A percentile compares a stretch with the other conserved stretches of the same genome.
Conservation (phyloP, 2,888 invertebrate genomes). For the Spisula subtruncata region DNA sequence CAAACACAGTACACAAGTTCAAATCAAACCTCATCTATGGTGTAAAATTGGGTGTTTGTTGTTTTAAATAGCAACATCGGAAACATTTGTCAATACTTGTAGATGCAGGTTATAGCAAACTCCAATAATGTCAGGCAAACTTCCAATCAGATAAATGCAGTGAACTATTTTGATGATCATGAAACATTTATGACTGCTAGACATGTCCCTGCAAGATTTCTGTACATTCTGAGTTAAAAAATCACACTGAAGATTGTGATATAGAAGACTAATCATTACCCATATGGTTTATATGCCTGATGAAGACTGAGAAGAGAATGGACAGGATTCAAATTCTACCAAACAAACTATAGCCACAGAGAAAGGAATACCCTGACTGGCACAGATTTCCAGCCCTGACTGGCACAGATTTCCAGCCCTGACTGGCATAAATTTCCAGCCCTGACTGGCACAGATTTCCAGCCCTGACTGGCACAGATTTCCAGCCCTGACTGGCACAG, state of each 20-base stretch:
- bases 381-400: too few species aligned
- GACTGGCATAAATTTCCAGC: too few species aligned
- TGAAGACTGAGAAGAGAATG: background rate
- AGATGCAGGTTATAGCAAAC: background rate
- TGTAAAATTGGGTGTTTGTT: background rate
- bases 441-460: too few species aligned
- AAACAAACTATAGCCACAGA: too few species aligned
- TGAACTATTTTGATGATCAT: background rate
- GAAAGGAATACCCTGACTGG: too few species aligned
- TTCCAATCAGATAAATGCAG: background rate
- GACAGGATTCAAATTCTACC: too few species aligned
- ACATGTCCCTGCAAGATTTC: background rate
- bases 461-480: too few species aligned
- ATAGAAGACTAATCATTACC: too few species aligned
- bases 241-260: background rate
- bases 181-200: slow-evolving; percentile 17
- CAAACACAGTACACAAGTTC: too few species aligned
- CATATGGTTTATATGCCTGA: background rate
- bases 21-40: background rate
- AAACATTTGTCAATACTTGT: background rate
- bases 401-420: too few species aligned
- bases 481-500: too few species aligned
- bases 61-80: background rate
- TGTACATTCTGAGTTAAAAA: background rate
- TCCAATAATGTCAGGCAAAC: background rate